Evolutionary conservation across 2,888 invertebrate genomes (phyloP).

Genomic region (Oxycera nigricornis): DNA sequence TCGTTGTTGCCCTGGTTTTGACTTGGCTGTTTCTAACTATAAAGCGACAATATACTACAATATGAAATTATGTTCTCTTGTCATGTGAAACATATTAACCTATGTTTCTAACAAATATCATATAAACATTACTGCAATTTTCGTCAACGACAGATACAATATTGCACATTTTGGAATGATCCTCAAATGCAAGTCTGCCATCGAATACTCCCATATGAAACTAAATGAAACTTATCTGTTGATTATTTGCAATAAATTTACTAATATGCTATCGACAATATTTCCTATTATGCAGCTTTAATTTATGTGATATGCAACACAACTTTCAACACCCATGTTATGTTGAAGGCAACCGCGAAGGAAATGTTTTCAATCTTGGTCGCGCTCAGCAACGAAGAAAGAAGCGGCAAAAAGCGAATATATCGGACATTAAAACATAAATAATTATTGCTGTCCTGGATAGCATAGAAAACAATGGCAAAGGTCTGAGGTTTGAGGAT

Average conservation of each 20-base stretch:
- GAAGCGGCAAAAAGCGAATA: neutral
- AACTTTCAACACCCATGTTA: neutral
- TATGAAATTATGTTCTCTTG: too few species aligned
- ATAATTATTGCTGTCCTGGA: neutral
- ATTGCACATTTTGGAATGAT: too few species aligned
- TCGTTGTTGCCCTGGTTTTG: too few species aligned
- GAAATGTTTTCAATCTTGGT: neutral
- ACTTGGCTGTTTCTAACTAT: too few species aligned
- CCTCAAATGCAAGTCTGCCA: too few species aligned
- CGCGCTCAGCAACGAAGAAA: neutral
- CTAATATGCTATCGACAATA: neutral
- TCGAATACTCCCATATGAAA: neutral
- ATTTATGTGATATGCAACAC: neutral
- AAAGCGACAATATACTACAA: too few species aligned
- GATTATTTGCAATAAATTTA: neutral
- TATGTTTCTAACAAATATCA: too few species aligned
- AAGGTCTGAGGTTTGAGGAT: too few species aligned
- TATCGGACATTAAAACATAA: neutral
- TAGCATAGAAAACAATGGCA: too few species aligned
- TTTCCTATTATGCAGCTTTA: neutral
- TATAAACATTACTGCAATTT: too few species aligned
- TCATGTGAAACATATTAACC: too few species aligned
- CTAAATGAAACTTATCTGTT: neutral
- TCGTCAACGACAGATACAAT: too few species aligned
- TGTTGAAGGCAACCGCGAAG: neutral